Evolutionary conservation across 2,888 invertebrate genomes (phyloP).

Genomic region (Phania funesta): DNA sequence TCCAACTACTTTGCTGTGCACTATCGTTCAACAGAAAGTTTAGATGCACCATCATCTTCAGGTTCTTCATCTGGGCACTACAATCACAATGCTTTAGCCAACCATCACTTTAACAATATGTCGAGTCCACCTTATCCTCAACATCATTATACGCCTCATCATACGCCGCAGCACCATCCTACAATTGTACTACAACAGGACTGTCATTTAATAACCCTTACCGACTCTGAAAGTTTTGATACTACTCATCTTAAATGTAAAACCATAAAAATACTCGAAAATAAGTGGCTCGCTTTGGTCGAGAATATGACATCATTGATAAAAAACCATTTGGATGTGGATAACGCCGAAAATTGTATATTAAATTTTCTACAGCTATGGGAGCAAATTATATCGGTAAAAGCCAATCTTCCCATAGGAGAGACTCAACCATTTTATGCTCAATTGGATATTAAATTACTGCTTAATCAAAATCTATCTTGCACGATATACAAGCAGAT

Average conservation of each 20-base stretch:
- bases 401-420: conserved; percentile 92
- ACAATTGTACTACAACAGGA: conserved; percentile 25
- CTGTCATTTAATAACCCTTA: conserved; percentile 81
- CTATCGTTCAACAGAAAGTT: conserved; percentile 70
- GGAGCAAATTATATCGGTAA: conserved; percentile 94
- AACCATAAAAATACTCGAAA: conserved; percentile 91
- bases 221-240: conserved; percentile 91
- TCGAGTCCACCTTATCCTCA: conserved; percentile 31
- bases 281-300: conserved; percentile 91
- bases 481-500: conserved; percentile 92
- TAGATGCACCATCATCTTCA: conserved; percentile 54
- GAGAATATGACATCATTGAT: conserved; percentile 83
- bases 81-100: conserved; percentile 27
- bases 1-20: conserved; percentile 80
- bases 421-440: conserved; percentile 94
- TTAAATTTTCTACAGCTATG: conserved; percentile 92
- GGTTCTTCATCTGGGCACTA: conserved; percentile 41
- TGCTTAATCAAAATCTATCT: conserved; percentile 87
- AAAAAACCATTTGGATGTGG: conserved; percentile 73
- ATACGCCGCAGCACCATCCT: conserved; percentile 9
- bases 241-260: conserved; percentile 92
- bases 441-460: conserved; percentile 89
- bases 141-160: conserved; percentile 19
- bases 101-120: conserved; percentile 25
- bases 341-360: conserved; percentile 85